Conservation (phyloP, 2,113 vertebrate species). For the Vanacampus margaritifer region DNA sequence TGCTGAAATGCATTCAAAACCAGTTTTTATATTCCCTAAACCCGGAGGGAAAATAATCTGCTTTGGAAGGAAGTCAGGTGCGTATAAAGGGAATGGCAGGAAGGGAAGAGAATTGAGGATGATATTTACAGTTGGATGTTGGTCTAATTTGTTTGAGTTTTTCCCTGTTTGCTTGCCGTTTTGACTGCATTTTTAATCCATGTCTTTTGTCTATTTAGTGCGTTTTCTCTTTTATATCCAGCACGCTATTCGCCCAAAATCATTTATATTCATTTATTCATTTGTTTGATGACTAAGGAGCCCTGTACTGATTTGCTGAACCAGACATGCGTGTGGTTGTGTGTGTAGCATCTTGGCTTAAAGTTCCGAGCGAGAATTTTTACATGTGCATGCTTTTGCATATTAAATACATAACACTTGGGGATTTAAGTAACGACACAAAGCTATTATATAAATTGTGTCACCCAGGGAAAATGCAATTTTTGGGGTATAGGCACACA, state of each 20-base stretch:
- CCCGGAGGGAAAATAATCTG: constrained; percentile 10
- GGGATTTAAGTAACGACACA: too few relatives aligned
- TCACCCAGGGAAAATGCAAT: too few relatives aligned
- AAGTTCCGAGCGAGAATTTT: neutral
- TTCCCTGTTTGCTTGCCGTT: neutral
- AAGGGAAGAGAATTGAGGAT: neutral
- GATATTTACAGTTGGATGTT: constrained; percentile 11
- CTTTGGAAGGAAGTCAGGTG: constrained; percentile 36
- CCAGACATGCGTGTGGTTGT: neutral
- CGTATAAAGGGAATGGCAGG: constrained; percentile 13
- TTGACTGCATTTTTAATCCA: constrained; percentile 7
- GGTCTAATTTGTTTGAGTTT: constrained; percentile 10
- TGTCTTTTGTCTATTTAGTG: constrained; percentile 6
- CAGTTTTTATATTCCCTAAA: constrained; percentile 44
- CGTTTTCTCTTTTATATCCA: neutral
- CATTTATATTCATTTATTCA: constrained; percentile 57
- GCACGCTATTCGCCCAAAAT: constrained; percentile 14
- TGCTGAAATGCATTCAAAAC: constrained; percentile 38
- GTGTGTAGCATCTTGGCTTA: neutral
- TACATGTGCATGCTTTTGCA: neutral
- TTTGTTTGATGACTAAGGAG: constrained; percentile 37
- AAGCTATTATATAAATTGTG: too few relatives aligned
- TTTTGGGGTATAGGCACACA: too few relatives aligned
- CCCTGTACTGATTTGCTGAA: constrained; percentile 22
- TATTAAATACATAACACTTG: neutral